A percentile compares a stretch with the other conserved stretches of the same genome.
Evolutionary conservation across 2,113 vertebrate species (phyloP).

Genomic region (Camelus bactrianus): DNA sequence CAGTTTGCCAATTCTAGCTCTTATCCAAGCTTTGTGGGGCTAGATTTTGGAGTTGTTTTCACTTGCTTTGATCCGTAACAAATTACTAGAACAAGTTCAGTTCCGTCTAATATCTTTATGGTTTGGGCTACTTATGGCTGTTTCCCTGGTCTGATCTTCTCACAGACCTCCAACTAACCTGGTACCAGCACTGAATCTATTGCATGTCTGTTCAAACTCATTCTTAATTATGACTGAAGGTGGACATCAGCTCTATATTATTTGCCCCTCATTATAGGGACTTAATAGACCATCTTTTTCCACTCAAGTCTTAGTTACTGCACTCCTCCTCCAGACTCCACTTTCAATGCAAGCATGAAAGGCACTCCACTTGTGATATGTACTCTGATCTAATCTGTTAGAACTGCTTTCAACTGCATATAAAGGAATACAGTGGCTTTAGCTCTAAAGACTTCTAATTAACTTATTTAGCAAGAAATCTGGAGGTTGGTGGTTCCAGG

Average conservation of each 20-base stretch:
- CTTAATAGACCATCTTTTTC: neutral
- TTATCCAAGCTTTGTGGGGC: neutral
- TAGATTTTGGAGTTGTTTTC: neutral
- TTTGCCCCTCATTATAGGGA: neutral
- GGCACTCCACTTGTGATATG: neutral
- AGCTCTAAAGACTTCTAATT: neutral
- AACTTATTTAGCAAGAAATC: neutral
- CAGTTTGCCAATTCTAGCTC: neutral
- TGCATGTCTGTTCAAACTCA: neutral
- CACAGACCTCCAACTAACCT: neutral
- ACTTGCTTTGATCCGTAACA: neutral
- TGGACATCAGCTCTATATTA: neutral
- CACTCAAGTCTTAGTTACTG: neutral
- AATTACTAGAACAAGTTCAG: neutral
- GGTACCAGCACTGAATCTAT: neutral
- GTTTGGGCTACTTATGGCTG: neutral
- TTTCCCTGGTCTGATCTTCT: neutral
- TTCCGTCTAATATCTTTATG: neutral
- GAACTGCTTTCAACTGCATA: neutral
- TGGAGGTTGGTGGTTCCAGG: neutral
- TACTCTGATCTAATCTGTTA: neutral
- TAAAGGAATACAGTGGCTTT: neutral
- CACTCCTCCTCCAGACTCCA: accelerated
- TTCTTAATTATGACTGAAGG: neutral
- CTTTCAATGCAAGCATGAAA: neutral